A percentile compares a stretch with the other conserved stretches of the same genome.
phyloP scores from a whole-genome alignment of 2,888 invertebrate species.

The Lasioglossum leucozonium region DNA sequence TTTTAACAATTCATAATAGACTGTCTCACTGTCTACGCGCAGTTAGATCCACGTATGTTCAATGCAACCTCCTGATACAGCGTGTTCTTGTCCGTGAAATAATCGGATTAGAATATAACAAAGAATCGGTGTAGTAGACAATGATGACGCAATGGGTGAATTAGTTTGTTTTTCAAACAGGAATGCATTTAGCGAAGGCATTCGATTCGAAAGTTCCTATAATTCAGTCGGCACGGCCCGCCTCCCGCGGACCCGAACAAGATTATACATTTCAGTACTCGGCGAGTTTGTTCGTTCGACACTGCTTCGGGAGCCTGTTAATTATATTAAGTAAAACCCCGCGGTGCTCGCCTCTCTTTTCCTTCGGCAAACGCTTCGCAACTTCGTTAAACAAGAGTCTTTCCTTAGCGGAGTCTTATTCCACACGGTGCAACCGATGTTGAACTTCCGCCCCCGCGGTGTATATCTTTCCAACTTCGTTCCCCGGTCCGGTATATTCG shows the following conservation, averaged over 20 bases:
- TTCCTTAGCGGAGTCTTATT: constrained; percentile 16
- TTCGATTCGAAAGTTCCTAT: not conserved
- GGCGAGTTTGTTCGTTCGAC: constrained; percentile 40
- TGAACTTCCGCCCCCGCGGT: constrained; percentile 25
- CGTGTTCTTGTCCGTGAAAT: not conserved
- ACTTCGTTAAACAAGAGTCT: constrained; percentile 44
- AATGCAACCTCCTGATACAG: too few species aligned
- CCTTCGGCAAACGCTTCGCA: constrained; percentile 40
- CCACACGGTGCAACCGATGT: constrained; percentile 17
- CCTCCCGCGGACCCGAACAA: not conserved
- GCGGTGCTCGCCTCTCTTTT: constrained; percentile 30
- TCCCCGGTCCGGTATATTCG: constrained; percentile 21
- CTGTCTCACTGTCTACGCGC: too few species aligned
- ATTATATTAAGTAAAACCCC: constrained; percentile 51
- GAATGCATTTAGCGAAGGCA: not conserved
- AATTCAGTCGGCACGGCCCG: not conserved
- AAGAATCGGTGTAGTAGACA: not conserved
- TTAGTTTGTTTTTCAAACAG: not conserved
- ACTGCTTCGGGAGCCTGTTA: constrained; percentile 32
- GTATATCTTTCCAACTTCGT: constrained; percentile 27
- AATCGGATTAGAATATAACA: not conserved
- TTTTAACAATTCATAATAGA: too few species aligned
- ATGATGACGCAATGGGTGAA: not conserved
- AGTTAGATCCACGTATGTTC: too few species aligned
- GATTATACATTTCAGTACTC: not conserved